Base-by-base conservation (phyloP, 2,888 invertebrate species). In the Poecilus cupreus region DNA sequence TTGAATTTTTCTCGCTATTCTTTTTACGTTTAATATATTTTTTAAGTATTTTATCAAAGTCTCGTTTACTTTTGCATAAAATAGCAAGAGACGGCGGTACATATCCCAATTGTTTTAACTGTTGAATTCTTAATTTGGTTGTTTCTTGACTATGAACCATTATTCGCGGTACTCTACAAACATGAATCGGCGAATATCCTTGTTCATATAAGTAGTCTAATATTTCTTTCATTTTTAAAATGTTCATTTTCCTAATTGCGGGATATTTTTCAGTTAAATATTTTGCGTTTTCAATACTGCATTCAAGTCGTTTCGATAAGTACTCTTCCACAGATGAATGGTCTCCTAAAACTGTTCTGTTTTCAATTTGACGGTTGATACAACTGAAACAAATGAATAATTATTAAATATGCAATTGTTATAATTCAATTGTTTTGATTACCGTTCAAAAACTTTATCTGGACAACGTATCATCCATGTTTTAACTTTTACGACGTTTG, bases 391-490 rank as follows among this genome's bases (percentile, higher is more conserved):
- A 13, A 49, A 70, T n/a, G n/a, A 18, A 20, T 24, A 16, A 76
- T 26, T 68, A 64, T 51, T 32, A 16, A 64, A 77, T 5, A 8
- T n/a, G 18, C 51, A 51, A 32, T 51, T 51, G 8, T 51, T 51
- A 51, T 51, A 37, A 18, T 57, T 24, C 22, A 3, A 5, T 37
- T 37, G 10, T 2, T 24, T 24, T 24, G 46, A 22, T 68, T 87
- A 90, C 90, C 85, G 89, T 82, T 88, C 83, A 82, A 90, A 87
- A 70, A 87, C 85, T 77, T 86, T 84, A 22, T 84, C 82, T 60
- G 87, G 85, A 43, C 89, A 88, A 51, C 90, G 86, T 26, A 90
- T 86, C 89, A 90, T 90, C 91, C 91, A 91, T 1, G 90, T 89
- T 85, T 90, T 91, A n/a, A 90, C 83, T 16, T 83, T 85, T 6